Base-by-base conservation (phyloP, 2,888 invertebrate genomes). In the Orthosia gothica region DNA sequence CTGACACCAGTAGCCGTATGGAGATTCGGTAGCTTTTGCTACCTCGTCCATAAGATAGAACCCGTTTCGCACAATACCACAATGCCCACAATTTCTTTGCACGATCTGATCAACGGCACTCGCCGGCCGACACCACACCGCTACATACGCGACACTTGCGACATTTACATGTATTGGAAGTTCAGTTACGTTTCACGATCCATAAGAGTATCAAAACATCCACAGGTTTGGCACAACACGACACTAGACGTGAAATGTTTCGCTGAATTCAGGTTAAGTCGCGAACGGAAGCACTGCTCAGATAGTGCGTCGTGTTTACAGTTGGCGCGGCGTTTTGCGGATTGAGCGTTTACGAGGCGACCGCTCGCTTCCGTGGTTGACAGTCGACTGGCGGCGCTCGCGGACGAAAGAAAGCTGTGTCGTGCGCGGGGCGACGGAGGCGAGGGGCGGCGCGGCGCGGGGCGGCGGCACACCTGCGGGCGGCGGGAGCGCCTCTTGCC, bases 281-380 rank as follows among this genome's bases (percentile, higher is more conserved):
- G 93, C 93, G 92, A 94, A 93, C 93, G 94, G 94, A 95, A 94
- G 93, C 95, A 91, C 90, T 89, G 90, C 91, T 91, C 92, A 92
- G 93, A 92, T 93, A 93, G 90, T 94, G 93, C 95, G 95, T 95
- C 95, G 95, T 96, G 96, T 96, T 96, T 96, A 95, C 94, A 93
- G 94, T 96, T 95, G 93, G 92, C 94, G 95, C 95, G 95, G 92
- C 92, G 93, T 91, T 93, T 92, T 88, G 83, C 77, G 79, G 76
- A 72, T 82, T 81, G 82, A 77, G 85, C 87, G 86, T 66, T 65
- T 82, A 84, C 89, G 81, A 83, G 9, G 79, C 93, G 82, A 87
- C 91, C 92, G 88, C 88, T 88, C 93, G 88, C 92, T 91, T 91
- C 91, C 91, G 92, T 90, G 90, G 94, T 94, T 95, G 94, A 94